phyloP scores from a whole-genome alignment of 2,797 vertebrate species.

The Sorex maritimensis region DNA sequence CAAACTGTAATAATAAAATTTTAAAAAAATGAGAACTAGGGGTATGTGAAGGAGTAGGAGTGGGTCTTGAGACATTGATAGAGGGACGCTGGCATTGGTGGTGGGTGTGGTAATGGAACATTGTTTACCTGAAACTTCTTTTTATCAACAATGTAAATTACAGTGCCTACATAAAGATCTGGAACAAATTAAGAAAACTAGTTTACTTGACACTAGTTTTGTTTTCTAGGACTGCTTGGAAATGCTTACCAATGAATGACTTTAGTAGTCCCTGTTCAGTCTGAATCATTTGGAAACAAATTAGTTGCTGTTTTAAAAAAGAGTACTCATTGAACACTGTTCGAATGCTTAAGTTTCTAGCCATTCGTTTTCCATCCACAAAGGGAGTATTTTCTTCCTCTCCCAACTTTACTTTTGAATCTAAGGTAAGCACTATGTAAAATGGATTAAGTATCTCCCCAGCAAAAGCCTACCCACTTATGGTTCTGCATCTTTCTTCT shows the following conservation, averaged over 20 bases:
- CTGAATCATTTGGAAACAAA: constrained; percentile 11
- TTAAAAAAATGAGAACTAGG: too few relatives aligned
- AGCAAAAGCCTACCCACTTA: too few relatives aligned
- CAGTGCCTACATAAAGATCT: too few relatives aligned
- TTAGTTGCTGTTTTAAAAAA: constrained; percentile 25
- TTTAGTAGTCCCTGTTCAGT: constrained; percentile 1
- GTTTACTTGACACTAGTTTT: background rate
- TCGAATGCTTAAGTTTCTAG: background rate
- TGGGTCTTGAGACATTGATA: too few relatives aligned
- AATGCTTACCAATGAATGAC: background rate
- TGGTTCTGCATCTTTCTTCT: too few relatives aligned
- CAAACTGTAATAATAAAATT: too few relatives aligned
- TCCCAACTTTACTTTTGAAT: constrained; percentile 25
- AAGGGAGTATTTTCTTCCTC: constrained; percentile 2
- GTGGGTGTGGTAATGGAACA: too few relatives aligned
- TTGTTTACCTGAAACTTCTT: too few relatives aligned
- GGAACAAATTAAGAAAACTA: background rate
- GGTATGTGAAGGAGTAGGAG: too few relatives aligned
- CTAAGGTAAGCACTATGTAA: background rate
- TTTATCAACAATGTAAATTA: too few relatives aligned
- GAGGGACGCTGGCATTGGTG: too few relatives aligned
- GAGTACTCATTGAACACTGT: background rate
- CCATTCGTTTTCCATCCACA: constrained; percentile 9
- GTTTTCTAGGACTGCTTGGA: background rate
- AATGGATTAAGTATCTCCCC: background rate